Conservation (phyloP, 2,113 vertebrate genomes). For the Centrocercus urophasianus region DNA sequence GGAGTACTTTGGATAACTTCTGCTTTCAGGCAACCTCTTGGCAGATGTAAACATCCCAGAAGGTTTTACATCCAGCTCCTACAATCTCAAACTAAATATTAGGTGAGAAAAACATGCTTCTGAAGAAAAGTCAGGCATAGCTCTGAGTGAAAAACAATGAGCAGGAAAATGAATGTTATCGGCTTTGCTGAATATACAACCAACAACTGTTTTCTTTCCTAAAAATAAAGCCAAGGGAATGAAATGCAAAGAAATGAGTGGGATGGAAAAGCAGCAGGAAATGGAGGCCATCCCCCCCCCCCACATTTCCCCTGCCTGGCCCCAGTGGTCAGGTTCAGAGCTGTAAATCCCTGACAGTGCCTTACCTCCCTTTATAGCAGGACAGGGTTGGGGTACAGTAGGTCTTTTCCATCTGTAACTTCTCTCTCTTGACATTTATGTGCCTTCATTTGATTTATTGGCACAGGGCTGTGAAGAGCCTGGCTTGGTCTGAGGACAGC, state of each 20-base stretch:
- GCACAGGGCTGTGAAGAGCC: neutral
- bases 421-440: constrained; percentile 30
- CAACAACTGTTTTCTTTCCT: constrained; percentile 27
- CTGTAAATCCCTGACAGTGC: neutral
- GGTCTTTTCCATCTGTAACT: constrained; percentile 48
- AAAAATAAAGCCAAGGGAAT: constrained; percentile 58
- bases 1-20: constrained; percentile 13
- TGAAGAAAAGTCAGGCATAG: constrained; percentile 47
- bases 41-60: constrained; percentile 52
- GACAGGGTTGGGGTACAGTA: neutral
- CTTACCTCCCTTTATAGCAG: neutral
- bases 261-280: constrained; percentile 47
- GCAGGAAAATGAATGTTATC: neutral
- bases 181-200: constrained; percentile 27
- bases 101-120: constrained; percentile 63
- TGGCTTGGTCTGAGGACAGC: constrained; percentile 25
- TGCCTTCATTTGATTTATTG: constrained; percentile 35
- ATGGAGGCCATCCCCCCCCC: neutral
- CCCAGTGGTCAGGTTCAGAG: neutral
- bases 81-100: constrained; percentile 59
- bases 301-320: neutral
- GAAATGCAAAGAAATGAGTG: constrained; percentile 47
- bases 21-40: constrained; percentile 40
- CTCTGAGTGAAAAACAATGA: constrained; percentile 42
- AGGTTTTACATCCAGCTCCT: constrained; percentile 54